Evolutionary conservation across 2,797 vertebrate species (phyloP), one percentile per base, ranked within the genome.

Genomic region (Notolabrus celidotus): DNA sequence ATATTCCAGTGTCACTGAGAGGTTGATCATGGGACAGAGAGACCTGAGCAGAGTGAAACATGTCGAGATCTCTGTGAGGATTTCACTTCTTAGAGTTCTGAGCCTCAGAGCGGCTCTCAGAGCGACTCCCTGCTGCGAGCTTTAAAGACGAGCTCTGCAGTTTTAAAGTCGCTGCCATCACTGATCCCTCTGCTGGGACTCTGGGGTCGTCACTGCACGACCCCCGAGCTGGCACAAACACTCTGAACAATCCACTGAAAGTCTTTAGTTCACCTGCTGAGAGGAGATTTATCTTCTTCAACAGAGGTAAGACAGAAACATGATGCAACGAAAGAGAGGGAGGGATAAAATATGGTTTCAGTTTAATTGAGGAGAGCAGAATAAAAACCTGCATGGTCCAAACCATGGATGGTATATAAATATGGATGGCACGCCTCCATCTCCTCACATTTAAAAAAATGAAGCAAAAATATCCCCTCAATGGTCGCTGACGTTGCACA

Each of bases 21-120:
- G 43, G n/a, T n/a, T n/a, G n/a, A n/a, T 53, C n/a, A 4, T 50
- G 20, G 47, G 47, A 45, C 16, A 10, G 43, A 5, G 43, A 4
- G 15, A 27, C 46, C 60, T 67, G 63, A 68, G 58, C 36, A 19
- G 29, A 50, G 29, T 3, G 17, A 66, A 47, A 55, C 46, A 50
- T 8, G 49, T 42, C 3, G 7, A 17, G 60, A 66, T 46, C 53
- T 31, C 38, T 11, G 3, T 5, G 14, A 54, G 67, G 76, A 59
- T 71, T 62, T 65, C 36, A 43, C 54, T 47, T 47, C 45, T 39
- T 39, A 36, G 57, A 62, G 42, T 54, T 51, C 41, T 69, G 65
- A 71, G 62, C 66, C 42, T 34, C 57, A n/a, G 53, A 64, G 67
- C 55, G 64, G 73, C 76, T 70, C 71, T 73, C 52, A 56, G 55